Base-by-base conservation (phyloP, 2,888 invertebrate species). In the Odiellus spinosus region DNA sequence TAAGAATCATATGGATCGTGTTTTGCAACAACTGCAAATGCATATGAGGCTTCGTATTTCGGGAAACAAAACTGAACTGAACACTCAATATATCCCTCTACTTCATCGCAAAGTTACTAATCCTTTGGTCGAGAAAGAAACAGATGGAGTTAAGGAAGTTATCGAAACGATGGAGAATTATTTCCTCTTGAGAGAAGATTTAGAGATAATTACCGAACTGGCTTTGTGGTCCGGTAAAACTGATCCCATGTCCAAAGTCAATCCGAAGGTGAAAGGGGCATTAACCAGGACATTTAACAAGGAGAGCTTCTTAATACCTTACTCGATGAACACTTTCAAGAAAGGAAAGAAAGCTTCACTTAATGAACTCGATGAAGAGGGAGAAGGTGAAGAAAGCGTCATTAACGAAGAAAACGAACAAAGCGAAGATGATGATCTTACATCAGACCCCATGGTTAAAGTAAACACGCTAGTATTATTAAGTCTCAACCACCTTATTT, bases 251-350 rank as follows among this genome's bases (percentile, higher is more conserved):
- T 74, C 78, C 42, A 67, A 74, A 50, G 71, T 98, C 21, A 82
- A 82, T 55, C 73, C 53, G 3, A 56, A 55, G 44, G 52, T 49
- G 3, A 57, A 58, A 71, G 78, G 90, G 0, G 87, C 93, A 0
- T 80, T 98, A 64, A 98, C 96, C 0, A 76, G 91, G 38, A 72
- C 81, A 0, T 90, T 87, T 65, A 98, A 96, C 66, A 95, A 95
- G 65, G 78, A 78, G 54, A 73, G 76, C 1, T 71, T 76, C 42
- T 72, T 81, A 46, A 73, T 83, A 46, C 85, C 90, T 0, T 93
- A 90, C 66, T 76, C 84, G 18, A 21, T 46, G 3, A 42, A 46
- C 8, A 50, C 49, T 44, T 57, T 52, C 38, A 46, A 46, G 53
- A 59, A 51, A 53, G 47, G 40, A 51, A 48, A 46, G 50, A 71